Conservation (phyloP, 2,113 vertebrate species). For the Mionectes macconnelli region DNA sequence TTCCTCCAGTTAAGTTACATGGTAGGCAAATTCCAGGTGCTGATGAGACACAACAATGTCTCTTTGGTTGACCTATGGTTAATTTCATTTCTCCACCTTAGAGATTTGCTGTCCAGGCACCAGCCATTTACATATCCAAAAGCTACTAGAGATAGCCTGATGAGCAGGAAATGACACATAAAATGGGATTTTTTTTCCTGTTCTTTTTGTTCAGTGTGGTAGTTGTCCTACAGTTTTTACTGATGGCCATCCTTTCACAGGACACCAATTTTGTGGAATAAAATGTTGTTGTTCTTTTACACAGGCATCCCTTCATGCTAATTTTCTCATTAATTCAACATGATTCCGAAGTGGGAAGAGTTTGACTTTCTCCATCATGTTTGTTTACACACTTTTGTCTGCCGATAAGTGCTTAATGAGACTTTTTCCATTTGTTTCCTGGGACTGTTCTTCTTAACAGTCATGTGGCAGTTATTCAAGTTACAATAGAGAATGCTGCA, state of each 20-base stretch:
- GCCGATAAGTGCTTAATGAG: not conserved
- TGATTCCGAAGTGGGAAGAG: not conserved
- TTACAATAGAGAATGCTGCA: not conserved
- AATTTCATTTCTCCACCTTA: not conserved
- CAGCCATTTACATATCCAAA: not conserved
- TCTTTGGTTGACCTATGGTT: not conserved
- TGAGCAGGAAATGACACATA: not conserved
- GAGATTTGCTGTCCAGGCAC: not conserved
- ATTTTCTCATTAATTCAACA: not conserved
- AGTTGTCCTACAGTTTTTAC: not conserved
- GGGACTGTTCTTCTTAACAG: not conserved
- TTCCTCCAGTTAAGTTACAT: not conserved
- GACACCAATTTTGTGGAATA: not conserved
- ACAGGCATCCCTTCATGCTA: not conserved
- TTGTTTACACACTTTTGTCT: not conserved
- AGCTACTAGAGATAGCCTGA: not conserved
- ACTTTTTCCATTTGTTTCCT: not conserved
- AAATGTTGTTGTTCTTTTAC: not conserved
- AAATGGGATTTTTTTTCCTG: not conserved
- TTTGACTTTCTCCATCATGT: not conserved
- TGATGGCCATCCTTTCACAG: not conserved
- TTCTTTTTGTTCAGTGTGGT: not conserved
- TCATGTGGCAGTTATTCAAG: not conserved
- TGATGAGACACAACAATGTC: not conserved
- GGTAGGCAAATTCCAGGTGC: not conserved